Base-by-base conservation (phyloP, 2,113 vertebrate genomes). In the Oreochromis tanganicae region DNA sequence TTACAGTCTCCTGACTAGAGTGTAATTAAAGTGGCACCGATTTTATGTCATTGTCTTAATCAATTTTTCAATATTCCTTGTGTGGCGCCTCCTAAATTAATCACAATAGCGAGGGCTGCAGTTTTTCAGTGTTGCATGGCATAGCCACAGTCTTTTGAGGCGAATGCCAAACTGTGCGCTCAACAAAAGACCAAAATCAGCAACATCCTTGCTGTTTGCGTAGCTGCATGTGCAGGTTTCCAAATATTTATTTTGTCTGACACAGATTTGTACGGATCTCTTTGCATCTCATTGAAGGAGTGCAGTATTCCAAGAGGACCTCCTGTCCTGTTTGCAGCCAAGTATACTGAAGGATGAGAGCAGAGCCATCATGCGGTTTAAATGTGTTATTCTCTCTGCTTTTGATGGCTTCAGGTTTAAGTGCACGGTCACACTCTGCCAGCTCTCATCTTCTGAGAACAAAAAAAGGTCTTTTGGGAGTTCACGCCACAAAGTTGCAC, bases 381-480 rank as follows among this genome's bases (percentile, higher is more conserved):
- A 91, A 95, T 85, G 87, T 88, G 93, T 92, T 57, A 89, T 89
- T 92, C 87, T 50, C 56, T 82, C 38, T 21, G 78, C 87, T 85
- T 87, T 87, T 85, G 90, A 91, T 92, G 83, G 87, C 83, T 90
- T 93, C 92, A 94, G 92, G 91, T 95, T 94, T 94, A 93, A 93
- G 93, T 88, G 87, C 75, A 84, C 6, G 41, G 87, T 86, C 91
- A 87, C 91, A 92, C 88, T 91, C 89, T 48, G 86, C 88, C 92
- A 82, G 87, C 61, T 82, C 93, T 93, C 85, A 91, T 93, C 84
- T 86, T 89, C 84, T 19, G 85, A 94, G 93, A 93, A 95, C 91
- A 96, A 95, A 96, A 93, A 81, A 68, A 91, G 88, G 93, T 90
- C 90, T 92, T 90, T 32, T 89, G 92, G 94, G 94, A 94, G 94